Evolutionary conservation across 1,140 invertebrate genomes (phyloP), one percentile per base, ranked within the genome.

Genomic region (Mizuhopecten yessoensis): DNA sequence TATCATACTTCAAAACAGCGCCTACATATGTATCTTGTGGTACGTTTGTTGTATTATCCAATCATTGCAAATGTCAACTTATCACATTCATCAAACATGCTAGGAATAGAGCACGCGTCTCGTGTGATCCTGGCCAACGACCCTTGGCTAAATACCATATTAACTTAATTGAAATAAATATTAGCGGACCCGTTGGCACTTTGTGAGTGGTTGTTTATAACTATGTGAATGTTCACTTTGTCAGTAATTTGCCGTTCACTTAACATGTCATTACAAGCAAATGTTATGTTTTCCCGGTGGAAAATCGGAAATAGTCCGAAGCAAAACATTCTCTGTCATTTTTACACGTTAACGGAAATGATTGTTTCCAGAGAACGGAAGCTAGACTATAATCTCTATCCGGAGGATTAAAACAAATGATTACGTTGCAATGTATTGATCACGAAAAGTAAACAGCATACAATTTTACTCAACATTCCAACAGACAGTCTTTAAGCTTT

Each of bases 111-210:
- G 57, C 57, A 75, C 57, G 57, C 57, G 57, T 17, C 57, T 75
- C 57, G 57, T 75, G 57, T 75, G 57, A 75, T 75, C 57, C 57
- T 75, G 57, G 57, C 57, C 57, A n/a, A 29, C 57, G 57, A 75
- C 57, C 57, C 57, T 75, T 75, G 57, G 57, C 57, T 75, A 75
- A 75, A 75, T 75, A 75, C 57, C 57, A n/a, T 75, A 75, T 75
- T 75, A 75, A 75, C 57, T 75, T 75, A 75, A 75, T 75, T 75
- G n/a, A 75, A 75, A 75, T 75, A 75, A n/a, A 75, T 75, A 75
- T 75, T 75, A 75, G 57, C 15, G 57, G n/a, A 75, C 57, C 57
- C 57, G 11, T n/a, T 75, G 57, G 57, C 57, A 75, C 57, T 0
- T 29, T 75, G 57, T 3, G 57, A 75, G 57, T 75, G 57, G 23